Evolutionary conservation across 2,113 vertebrate genomes (phyloP).

Genomic region (Montifringilla adamsi): DNA sequence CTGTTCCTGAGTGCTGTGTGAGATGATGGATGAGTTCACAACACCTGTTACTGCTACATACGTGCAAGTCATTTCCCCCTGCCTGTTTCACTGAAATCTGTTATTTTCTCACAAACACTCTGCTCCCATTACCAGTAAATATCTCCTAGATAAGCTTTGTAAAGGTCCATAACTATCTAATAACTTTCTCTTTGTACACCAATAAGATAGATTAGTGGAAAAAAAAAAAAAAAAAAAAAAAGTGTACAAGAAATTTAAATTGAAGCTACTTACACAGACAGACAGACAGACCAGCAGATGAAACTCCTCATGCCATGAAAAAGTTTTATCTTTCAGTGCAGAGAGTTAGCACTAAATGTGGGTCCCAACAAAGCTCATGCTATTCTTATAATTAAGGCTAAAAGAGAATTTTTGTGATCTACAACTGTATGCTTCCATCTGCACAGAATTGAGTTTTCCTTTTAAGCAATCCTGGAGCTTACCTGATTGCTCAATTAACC

Average conservation of each 20-base stretch:
- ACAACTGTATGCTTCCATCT: neutral
- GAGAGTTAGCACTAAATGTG: neutral
- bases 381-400: neutral
- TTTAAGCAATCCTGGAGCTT: neutral
- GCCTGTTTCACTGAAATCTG: conserved; percentile 71
- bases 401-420: neutral
- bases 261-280: neutral
- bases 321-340: neutral
- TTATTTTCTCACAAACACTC: conserved; percentile 75
- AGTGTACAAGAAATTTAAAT: neutral
- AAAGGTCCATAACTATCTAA: conserved; percentile 70
- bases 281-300: neutral
- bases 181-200: conserved; percentile 27
- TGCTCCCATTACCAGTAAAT: conserved; percentile 57
- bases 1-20: neutral
- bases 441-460: neutral
- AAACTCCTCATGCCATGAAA: neutral
- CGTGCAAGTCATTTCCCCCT: conserved; percentile 11
- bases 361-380: neutral
- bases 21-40: conserved; percentile 42
- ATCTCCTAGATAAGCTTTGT: conserved; percentile 72
- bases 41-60: conserved; percentile 65
- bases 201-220: neutral
- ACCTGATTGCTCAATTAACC: neutral
- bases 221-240: neutral